These are phyloP conservation scores for Halichondria panicea DNA, from an alignment of 37 sponge, comb jelly and placozoan genomes.

Conservation along the genomic window DNA sequence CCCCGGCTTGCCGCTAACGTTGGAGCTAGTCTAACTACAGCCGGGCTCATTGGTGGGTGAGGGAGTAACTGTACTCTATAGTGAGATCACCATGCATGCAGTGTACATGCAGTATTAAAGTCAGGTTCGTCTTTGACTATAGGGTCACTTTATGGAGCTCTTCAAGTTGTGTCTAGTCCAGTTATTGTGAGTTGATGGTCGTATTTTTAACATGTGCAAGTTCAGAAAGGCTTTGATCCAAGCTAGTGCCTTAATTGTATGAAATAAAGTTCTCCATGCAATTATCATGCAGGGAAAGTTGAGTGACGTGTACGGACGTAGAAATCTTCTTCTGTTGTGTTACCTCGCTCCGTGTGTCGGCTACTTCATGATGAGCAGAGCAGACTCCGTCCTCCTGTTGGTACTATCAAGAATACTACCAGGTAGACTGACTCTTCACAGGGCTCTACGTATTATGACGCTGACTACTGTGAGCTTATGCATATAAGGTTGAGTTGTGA, in stretches of 20 bases:
- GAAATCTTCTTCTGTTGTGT: constrained; percentile 37
- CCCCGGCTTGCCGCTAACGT: background rate
- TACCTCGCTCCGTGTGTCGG: constrained; percentile 45
- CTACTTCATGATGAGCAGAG: constrained; percentile 41
- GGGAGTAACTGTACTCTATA: background rate
- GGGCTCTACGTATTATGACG: too few relatives aligned
- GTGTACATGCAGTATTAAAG: background rate
- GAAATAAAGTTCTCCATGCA: too few relatives aligned
- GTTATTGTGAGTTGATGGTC: constrained; percentile 35
- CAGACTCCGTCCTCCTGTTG: constrained; percentile 24
- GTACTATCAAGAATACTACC: constrained; percentile 56
- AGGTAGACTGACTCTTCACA: constrained; percentile 23
- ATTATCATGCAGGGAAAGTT: constrained; percentile 59
- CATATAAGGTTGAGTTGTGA: background rate
- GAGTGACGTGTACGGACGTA: constrained; percentile 71
- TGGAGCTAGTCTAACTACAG: constrained; percentile 31
- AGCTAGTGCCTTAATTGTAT: too few relatives aligned
- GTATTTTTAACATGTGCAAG: background rate
- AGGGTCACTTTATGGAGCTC: constrained; percentile 74
- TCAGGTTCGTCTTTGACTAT: background rate
- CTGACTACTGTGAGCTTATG: background rate
- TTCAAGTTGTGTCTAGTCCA: constrained; percentile 71
- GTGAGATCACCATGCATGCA: too few relatives aligned
- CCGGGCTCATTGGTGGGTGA: constrained; percentile 36
- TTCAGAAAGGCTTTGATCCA: too few relatives aligned